Evolutionary conservation across 2,797 vertebrate species (phyloP), one percentile per base, ranked within the genome.

Genomic region (Brachyrhaphis roseni): DNA sequence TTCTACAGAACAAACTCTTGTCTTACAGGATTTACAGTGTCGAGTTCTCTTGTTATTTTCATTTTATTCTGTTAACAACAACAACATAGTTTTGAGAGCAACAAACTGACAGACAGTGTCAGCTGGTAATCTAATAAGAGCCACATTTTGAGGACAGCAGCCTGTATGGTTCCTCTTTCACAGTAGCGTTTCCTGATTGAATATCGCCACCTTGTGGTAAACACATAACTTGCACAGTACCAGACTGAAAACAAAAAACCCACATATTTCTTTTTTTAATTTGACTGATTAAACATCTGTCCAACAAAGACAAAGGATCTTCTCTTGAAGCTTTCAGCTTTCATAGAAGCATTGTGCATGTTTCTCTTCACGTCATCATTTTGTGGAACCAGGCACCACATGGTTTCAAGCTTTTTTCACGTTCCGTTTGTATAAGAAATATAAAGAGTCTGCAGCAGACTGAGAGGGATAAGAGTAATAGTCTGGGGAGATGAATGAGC

Each of bases 141-240:
- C 12, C 18, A 46, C 12, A 39, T 41, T 75, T 57, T 57, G 12
- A 51, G 76, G 43, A 76, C 26, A 53, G 59, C 46, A 75, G 39
- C 28, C 80, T 80, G 70, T 31, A 62, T 84, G 74, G 55, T 81
- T 78, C 39, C 75, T 0, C 57, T n/a, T 31, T 79, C 26, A 36
- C 79, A 18, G 53, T 12, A 74, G 10, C 39, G 59, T 90, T 90
- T 62, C 71, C 81, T 93, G 93, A 92, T 93, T 90, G 84, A 82
- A 93, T 89, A 94, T 92, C 94, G 46, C 95, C 95, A 95, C 94
- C 95, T 95, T 94, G 95, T 95, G 95, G 93, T 75, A 45, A 75
- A 76, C 87, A 74, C 23, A 55, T 43, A 78, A 87, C 91, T 77
- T 92, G 83, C 94, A 80, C 47, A 15, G 11, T 28, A 13, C 46